These are phyloP conservation scores for Papilio glaucus DNA, from an alignment of 1,140 invertebrate genomes.

Conservation along the genomic window DNA sequence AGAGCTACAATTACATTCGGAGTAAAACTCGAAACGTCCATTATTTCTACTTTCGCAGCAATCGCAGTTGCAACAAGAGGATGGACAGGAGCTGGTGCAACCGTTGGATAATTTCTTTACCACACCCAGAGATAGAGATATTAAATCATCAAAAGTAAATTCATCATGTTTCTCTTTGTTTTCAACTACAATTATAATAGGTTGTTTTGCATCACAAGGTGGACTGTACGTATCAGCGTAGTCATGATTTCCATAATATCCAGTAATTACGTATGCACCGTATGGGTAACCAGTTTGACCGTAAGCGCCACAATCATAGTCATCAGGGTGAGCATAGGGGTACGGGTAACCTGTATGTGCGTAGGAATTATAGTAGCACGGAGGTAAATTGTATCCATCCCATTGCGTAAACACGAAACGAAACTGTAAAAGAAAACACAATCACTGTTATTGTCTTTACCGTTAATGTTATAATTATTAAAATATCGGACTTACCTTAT, in stretches of 20 bases:
- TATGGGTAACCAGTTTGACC: slow-evolving; percentile 27
- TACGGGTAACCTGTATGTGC: slow-evolving; percentile 20
- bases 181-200: slow-evolving; percentile 31
- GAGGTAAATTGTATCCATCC: slow-evolving; percentile 10
- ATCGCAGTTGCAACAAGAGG: slow-evolving; percentile 11
- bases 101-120: slow-evolving; percentile 24
- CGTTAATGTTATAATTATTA: background rate
- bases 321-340: slow-evolving; percentile 21
- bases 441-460: background rate
- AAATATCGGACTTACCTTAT: slow-evolving; percentile 20
- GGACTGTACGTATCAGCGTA: slow-evolving; percentile 3
- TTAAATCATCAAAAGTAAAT: slow-evolving; percentile 24
- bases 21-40: slow-evolving; percentile 25
- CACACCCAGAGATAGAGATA: slow-evolving; percentile 24
- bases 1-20: slow-evolving; percentile 30
- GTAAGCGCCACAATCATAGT: slow-evolving; percentile 19
- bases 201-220: slow-evolving; percentile 22
- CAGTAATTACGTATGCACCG: slow-evolving; percentile 19
- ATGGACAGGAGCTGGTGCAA: background rate
- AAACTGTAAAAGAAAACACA: slow-evolving; percentile 26
- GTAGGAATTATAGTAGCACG: slow-evolving; percentile 30
- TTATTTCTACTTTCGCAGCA: slow-evolving; percentile 31
- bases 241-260: slow-evolving; percentile 24
- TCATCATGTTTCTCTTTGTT: slow-evolving; percentile 31
- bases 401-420: slow-evolving; percentile 18